A percentile compares a stretch with the other conserved stretches of the same genome.
phyloP scores from a whole-genome alignment of 1,140 invertebrate species.

The Platorchestia sp. region DNA sequence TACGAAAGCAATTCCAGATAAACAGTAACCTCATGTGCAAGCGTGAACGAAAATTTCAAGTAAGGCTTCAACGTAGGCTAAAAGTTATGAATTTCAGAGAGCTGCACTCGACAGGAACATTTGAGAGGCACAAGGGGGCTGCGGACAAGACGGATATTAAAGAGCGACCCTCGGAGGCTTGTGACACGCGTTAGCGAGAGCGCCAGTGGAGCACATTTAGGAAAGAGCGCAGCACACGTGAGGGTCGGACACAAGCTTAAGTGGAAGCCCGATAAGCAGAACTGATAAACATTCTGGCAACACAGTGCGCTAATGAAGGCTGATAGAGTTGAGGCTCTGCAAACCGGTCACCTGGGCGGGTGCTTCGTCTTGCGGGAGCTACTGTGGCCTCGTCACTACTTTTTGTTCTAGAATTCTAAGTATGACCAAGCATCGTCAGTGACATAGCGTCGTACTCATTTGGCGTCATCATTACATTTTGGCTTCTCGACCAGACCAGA shows the following conservation, averaged over 20 bases:
- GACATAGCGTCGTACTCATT: background rate
- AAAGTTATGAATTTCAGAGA: background rate
- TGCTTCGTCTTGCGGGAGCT: background rate
- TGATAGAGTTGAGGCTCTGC: slow-evolving; percentile 21
- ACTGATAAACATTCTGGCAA: background rate
- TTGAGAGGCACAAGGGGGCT: background rate
- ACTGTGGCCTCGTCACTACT: background rate
- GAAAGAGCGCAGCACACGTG: background rate
- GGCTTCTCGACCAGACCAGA: too few relatives aligned
- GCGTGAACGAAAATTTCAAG: background rate
- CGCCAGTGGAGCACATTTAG: background rate
- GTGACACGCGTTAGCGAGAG: background rate
- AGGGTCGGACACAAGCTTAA: slow-evolving; percentile 32
- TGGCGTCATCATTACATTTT: too few relatives aligned
- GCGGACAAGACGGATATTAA: background rate
- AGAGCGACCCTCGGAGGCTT: background rate
- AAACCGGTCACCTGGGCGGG: background rate
- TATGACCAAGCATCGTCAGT: background rate
- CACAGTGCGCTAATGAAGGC: slow-evolving; percentile 34
- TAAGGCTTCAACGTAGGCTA: background rate
- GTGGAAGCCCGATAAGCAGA: slow-evolving; percentile 10
- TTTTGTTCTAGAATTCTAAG: background rate
- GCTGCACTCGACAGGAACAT: background rate
- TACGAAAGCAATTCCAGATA: background rate
- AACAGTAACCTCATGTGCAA: background rate